Conservation (phyloP, 1,140 invertebrate genomes). For the Heliconius hermathena region DNA sequence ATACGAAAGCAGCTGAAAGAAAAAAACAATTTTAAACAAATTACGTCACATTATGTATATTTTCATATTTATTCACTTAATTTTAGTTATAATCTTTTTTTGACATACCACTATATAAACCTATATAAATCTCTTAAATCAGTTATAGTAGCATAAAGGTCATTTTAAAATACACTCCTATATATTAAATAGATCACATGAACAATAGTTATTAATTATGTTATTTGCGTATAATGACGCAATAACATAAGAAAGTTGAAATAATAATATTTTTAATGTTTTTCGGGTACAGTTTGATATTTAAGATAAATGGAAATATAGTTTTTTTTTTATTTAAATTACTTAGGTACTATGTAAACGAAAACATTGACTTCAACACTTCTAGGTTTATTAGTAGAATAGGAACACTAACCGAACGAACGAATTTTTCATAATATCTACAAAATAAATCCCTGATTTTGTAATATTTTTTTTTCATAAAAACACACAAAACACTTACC, state of each 20-base stretch:
- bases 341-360: too few species aligned
- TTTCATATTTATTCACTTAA: too few species aligned
- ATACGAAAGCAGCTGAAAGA: conserved; percentile 35
- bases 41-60: too few species aligned
- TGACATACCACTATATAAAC: too few species aligned
- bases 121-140: not conserved
- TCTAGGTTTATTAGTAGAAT: too few species aligned
- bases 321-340: too few species aligned
- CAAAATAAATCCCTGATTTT: not conserved
- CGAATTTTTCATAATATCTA: not conserved
- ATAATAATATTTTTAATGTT: too few species aligned
- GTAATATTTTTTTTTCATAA: not conserved
- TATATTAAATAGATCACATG: not conserved
- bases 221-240: not conserved
- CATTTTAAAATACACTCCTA: not conserved
- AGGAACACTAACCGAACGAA: too few species aligned
- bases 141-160: not conserved
- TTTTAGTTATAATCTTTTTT: too few species aligned
- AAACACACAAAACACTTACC: conserved; percentile 50
- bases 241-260: not conserved
- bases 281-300: too few species aligned
- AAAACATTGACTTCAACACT: not conserved
- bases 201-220: not conserved
- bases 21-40: conserved; percentile 1
- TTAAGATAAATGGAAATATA: too few species aligned